These are phyloP conservation scores for Hydrotaea diabolus DNA, from an alignment of 2,888 invertebrate species.

Conservation along the genomic window DNA sequence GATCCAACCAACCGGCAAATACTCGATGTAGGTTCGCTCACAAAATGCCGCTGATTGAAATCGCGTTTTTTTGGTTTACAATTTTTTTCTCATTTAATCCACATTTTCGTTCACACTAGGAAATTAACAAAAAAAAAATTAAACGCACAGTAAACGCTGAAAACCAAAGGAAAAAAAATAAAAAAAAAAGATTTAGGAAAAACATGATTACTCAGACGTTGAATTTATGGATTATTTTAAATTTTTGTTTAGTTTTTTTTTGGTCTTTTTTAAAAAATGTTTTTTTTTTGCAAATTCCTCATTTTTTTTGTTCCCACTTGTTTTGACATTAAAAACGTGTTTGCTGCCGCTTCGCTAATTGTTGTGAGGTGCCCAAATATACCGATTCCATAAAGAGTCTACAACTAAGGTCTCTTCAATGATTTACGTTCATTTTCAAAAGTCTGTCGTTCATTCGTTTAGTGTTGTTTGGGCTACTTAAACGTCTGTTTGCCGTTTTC, in stretches of 20 bases:
- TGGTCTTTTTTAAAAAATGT: too few relatives aligned
- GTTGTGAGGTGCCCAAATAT: neutral
- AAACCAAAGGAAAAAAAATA: neutral
- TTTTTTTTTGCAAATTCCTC: too few relatives aligned
- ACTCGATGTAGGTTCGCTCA: too few relatives aligned
- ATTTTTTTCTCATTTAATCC: neutral
- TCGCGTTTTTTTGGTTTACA: neutral
- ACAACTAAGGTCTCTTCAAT: neutral
- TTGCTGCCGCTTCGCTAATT: too few relatives aligned
- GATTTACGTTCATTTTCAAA: neutral
- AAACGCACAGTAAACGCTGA: neutral
- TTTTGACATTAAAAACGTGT: slow-evolving; percentile 3
- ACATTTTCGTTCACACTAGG: neutral
- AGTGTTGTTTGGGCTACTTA: too few relatives aligned
- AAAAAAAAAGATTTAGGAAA: neutral
- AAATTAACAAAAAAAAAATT: slow-evolving; percentile 16
- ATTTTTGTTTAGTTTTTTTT: too few relatives aligned
- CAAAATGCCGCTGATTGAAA: too few relatives aligned
- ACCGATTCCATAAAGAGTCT: neutral
- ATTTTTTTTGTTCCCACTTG: neutral
- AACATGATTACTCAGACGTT: neutral
- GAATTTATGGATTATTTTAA: neutral
- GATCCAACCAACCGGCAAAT: too few relatives aligned
- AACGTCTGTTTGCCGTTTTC: neutral
- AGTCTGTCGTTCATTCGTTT: neutral